phyloP scores from a whole-genome alignment of 2,113 vertebrate genomes.

The Terrapene triunguis region DNA sequence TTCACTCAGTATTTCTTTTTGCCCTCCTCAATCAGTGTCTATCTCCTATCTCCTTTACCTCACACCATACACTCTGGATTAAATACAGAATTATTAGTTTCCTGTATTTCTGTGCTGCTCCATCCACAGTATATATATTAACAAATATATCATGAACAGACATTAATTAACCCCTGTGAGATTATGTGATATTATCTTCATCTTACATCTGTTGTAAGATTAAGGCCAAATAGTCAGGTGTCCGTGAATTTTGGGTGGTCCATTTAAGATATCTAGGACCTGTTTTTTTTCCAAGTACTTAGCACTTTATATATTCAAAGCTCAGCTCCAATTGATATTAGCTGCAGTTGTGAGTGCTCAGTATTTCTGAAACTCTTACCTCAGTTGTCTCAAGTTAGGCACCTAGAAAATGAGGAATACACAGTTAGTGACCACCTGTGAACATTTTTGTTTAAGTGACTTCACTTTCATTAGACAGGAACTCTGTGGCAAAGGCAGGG shows the following conservation, averaged over 20 bases:
- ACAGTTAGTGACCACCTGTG: not conserved
- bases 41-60: too few species aligned
- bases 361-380: not conserved
- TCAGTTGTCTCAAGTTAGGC: not conserved
- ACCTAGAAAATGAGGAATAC: not conserved
- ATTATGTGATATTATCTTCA: too few species aligned
- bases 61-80: too few species aligned
- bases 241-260: accelerated
- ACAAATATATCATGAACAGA: too few species aligned
- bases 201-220: not conserved
- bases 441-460: not conserved
- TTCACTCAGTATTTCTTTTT: too few species aligned
- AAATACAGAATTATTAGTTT: too few species aligned
- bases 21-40: too few species aligned
- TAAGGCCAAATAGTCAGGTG: not conserved
- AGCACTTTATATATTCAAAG: not conserved
- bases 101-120: too few species aligned
- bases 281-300: not conserved
- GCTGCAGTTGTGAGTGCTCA: not conserved
- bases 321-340: not conserved
- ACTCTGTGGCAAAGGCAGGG: not conserved
- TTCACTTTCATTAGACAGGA: not conserved
- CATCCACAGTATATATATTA: too few species aligned
- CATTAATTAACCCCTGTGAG: too few species aligned
- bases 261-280: not conserved